phyloP scores from a whole-genome alignment of 2,888 invertebrate species.

The Bugula neritina region DNA sequence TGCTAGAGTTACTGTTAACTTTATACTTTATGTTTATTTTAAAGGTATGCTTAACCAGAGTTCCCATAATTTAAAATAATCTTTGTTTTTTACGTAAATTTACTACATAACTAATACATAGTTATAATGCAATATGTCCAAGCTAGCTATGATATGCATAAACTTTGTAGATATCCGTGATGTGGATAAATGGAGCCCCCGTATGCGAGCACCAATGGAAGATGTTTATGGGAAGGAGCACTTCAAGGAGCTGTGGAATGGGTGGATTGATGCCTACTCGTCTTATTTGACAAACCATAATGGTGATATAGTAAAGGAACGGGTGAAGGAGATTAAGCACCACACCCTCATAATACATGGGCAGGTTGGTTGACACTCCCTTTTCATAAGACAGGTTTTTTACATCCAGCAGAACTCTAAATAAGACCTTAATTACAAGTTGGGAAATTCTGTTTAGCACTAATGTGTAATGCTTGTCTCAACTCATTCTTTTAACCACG shows the following conservation, averaged over 20 bases:
- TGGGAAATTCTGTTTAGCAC: not conserved
- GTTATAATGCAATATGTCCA: too few relatives aligned
- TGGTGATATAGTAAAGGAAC: conserved; percentile 66
- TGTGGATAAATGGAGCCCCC: conserved; percentile 71
- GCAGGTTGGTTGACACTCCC: conserved; percentile 42
- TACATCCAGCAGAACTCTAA: too few relatives aligned
- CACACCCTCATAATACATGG: conserved; percentile 79
- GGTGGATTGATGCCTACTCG: conserved; percentile 66
- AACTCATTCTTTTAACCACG: too few relatives aligned
- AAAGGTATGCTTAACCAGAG: too few relatives aligned
- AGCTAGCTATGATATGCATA: too few relatives aligned
- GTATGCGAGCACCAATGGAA: conserved; percentile 68
- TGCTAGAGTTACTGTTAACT: too few relatives aligned
- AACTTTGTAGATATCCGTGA: conserved; percentile 55
- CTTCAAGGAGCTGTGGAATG: conserved; percentile 65
- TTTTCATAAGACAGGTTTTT: too few relatives aligned
- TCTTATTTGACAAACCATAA: conserved; percentile 57
- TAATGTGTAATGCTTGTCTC: too few relatives aligned
- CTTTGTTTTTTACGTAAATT: too few relatives aligned
- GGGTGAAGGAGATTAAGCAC: conserved; percentile 63
- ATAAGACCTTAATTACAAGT: not conserved
- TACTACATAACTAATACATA: too few relatives aligned
- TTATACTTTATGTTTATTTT: too few relatives aligned
- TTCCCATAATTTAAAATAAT: too few relatives aligned
- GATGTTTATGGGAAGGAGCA: conserved; percentile 69